Evolutionary conservation across 2,113 vertebrate species (phyloP).

Genomic region (Carettochelys insculpta): DNA sequence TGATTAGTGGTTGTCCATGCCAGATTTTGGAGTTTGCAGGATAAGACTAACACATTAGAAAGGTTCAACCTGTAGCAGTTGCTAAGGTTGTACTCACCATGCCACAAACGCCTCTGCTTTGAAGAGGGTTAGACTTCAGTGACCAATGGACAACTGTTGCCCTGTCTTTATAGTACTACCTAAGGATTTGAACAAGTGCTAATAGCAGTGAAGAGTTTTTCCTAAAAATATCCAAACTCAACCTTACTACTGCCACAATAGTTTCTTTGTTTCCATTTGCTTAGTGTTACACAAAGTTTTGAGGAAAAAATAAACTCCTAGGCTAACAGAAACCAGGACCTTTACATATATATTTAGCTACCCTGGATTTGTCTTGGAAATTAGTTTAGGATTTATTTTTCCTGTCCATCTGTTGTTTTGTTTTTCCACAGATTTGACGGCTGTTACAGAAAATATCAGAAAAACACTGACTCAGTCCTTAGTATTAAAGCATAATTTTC

Average conservation of each 20-base stretch:
- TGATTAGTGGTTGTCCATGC: too few relatives aligned
- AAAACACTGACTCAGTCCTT: neutral
- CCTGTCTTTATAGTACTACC: neutral
- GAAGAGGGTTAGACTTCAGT: neutral
- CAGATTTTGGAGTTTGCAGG: too few relatives aligned
- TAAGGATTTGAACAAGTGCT: neutral
- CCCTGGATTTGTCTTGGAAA: neutral
- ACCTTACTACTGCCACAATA: conserved; percentile 47
- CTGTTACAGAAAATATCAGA: neutral
- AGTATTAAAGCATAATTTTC: neutral
- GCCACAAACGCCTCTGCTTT: neutral
- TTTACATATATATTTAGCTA: conserved; percentile 7
- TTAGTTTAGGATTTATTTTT: neutral
- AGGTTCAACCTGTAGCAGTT: too few relatives aligned
- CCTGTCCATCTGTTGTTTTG: fast-evolving
- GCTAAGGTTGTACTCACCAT: neutral
- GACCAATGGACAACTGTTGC: conserved; percentile 6
- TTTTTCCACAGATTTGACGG: conserved; percentile 21
- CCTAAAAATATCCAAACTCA: conserved; percentile 29
- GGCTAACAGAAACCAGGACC: conserved; percentile 36
- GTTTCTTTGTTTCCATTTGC: conserved; percentile 7
- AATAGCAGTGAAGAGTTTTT: conserved; percentile 5
- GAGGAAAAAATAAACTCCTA: conserved; percentile 25
- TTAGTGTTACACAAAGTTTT: conserved; percentile 6
- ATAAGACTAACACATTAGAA: too few relatives aligned